Evolutionary conservation across 1,140 invertebrate species (phyloP), one percentile per base, ranked within the genome.

Genomic region (Brachionus angularis): DNA sequence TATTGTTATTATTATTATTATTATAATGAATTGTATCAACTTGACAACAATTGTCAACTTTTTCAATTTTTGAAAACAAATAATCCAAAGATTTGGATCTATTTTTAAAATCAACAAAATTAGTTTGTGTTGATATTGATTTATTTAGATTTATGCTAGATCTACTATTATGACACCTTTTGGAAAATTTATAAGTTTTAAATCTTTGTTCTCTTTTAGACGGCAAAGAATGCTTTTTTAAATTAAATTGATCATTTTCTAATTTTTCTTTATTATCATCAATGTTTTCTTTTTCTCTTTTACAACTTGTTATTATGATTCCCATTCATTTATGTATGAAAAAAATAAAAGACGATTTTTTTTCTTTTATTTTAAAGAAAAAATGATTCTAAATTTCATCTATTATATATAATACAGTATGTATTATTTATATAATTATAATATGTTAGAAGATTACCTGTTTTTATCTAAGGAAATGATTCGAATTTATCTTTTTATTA

Each of bases 261-360:
- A n/a, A n/a, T n/a, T n/a, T n/a, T n/a, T n/a, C n/a, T n/a, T n/a
- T n/a, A n/a, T n/a, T n/a, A n/a, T n/a, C n/a, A n/a, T n/a, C n/a
- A n/a, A n/a, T n/a, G n/a, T n/a, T n/a, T n/a, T n/a, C n/a, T n/a
- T n/a, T n/a, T n/a, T n/a, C n/a, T n/a, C 53, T 34, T 58, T 58
- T 58, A 58, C 53, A 58, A 34, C 53, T 58, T 29, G 53, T 39
- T 21, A 58, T 23, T 36, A 58, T 36, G 36, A 58, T 58, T 58
- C 53, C 53, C 53, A 58, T 58, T 58, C 53, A 58, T 58, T 36
- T 58, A 58, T 18, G n/a, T n/a, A n/a, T n/a, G n/a, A n/a, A n/a
- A n/a, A n/a, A n/a, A n/a, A n/a, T n/a, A n/a, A 53, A 53, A 25
- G 12, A 58, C 8, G 36, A 58, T 36, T 23, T 58, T 39, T 39